Conservation (phyloP, 1,140 invertebrate genomes). For the Yoshiicerus persimilis region DNA sequence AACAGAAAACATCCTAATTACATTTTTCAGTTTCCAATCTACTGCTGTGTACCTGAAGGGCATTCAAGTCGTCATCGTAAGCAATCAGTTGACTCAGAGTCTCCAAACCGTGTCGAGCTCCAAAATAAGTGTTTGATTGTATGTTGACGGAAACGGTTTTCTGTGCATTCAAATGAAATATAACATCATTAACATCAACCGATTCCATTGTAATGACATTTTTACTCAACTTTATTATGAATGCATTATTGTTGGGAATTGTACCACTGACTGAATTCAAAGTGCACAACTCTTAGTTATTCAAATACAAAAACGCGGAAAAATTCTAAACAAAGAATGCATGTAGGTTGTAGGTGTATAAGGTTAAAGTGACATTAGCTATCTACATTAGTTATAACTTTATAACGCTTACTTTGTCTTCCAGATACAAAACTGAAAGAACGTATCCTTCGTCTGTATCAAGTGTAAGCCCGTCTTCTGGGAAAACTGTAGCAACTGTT, state of each 20-base stretch:
- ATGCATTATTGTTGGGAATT: background rate
- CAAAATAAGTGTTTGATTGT: slow-evolving; percentile 67
- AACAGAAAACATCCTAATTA: slow-evolving; percentile 24
- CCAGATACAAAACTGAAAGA: slow-evolving; percentile 56
- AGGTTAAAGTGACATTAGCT: background rate
- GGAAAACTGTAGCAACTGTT: slow-evolving; percentile 29
- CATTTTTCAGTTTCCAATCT: background rate
- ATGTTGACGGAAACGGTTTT: slow-evolving; percentile 61
- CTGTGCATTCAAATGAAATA: background rate
- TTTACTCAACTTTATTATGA: background rate
- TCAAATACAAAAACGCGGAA: background rate
- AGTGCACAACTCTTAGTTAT: background rate
- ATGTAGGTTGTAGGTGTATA: background rate
- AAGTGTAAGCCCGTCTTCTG: slow-evolving; percentile 57
- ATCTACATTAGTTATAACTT: background rate
- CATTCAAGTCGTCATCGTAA: slow-evolving; percentile 48
- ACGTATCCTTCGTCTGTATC: slow-evolving; percentile 70
- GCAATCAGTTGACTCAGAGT: slow-evolving; percentile 71
- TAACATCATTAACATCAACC: no score
- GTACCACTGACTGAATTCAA: background rate
- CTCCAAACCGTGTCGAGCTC: slow-evolving; percentile 72
- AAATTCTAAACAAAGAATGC: background rate
- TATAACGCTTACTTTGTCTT: slow-evolving; percentile 23
- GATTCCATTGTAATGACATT: background rate
- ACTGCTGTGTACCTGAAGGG: background rate